Evolutionary conservation across 2,888 invertebrate species (phyloP).

Genomic region (Noctuana brunneofusca): DNA sequence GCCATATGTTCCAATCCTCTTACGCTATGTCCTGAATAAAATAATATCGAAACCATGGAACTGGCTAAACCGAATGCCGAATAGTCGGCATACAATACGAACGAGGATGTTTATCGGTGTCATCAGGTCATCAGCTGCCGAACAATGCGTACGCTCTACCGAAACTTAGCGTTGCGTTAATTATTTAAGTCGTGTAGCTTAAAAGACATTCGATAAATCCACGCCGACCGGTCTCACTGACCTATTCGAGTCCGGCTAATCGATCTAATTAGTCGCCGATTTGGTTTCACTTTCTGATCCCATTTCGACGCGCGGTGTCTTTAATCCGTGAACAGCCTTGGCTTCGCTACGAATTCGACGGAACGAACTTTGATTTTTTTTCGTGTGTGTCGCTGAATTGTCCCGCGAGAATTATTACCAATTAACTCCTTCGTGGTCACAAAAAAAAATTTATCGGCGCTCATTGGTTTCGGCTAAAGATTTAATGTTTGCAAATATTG

Average conservation of each 20-base stretch:
- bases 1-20: conserved; percentile 29
- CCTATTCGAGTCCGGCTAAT: conserved; percentile 62
- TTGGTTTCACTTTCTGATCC: conserved; percentile 70
- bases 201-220: conserved; percentile 62
- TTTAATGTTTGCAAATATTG: conserved; percentile 68
- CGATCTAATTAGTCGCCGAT: conserved; percentile 65
- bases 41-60: conserved; percentile 32
- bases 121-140: conserved; percentile 61
- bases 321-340: conserved; percentile 65
- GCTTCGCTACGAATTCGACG: conserved; percentile 51
- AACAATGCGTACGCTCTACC: conserved; percentile 58
- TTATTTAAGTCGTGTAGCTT: conserved; percentile 68
- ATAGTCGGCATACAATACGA: conserved; percentile 32
- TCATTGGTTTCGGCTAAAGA: conserved; percentile 57
- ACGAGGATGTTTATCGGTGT: conserved; percentile 67
- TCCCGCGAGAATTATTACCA: conserved; percentile 44
- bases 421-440: conserved; percentile 45
- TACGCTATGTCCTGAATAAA: conserved; percentile 31
- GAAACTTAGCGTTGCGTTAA: conserved; percentile 49
- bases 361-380: conserved; percentile 36
- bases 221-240: conserved; percentile 58
- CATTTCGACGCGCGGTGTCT: conserved; percentile 46
- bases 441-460: conserved; percentile 45
- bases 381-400: conserved; percentile 38
- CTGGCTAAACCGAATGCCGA: conserved; percentile 24